Conservation (phyloP, 64 coral and sea anemone species). For the Cladopsammia gracilis region DNA sequence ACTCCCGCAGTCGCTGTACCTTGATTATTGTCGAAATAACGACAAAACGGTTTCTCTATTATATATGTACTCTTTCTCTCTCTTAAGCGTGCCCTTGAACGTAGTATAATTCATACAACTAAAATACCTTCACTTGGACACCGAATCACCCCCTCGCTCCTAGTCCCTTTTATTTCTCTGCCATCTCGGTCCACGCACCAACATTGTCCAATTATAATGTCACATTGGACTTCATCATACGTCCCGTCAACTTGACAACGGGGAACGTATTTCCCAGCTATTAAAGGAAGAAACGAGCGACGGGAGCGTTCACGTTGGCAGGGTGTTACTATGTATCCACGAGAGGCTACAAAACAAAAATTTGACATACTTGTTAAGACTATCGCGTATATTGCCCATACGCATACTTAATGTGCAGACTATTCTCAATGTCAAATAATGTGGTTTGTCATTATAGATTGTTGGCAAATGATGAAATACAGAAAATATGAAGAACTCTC, state of each 20-base stretch:
- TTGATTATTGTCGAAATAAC: too few species aligned
- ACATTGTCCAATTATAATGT: slow-evolving; percentile 37
- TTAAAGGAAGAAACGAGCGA: slow-evolving; percentile 20
- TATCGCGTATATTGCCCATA: background rate
- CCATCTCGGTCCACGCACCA: slow-evolving; percentile 76
- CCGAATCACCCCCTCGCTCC: slow-evolving; percentile 43
- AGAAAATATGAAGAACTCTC: too few species aligned
- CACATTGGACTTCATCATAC: slow-evolving; percentile 82
- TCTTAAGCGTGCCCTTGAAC: too few species aligned
- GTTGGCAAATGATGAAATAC: too few species aligned
- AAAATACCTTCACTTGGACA: slow-evolving; percentile 72
- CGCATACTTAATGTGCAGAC: too few species aligned
- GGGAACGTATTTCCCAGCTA: slow-evolving; percentile 61
- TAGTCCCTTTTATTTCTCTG: slow-evolving; percentile 55
- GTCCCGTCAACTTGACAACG: slow-evolving; percentile 75
- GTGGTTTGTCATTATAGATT: too few species aligned
- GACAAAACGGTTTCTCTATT: too few species aligned
- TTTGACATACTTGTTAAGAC: background rate
- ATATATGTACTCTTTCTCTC: too few species aligned
- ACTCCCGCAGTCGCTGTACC: too few species aligned
- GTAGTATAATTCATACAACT: too few species aligned
- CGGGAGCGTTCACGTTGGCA: slow-evolving; percentile 80
- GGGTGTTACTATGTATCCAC: slow-evolving; percentile 62
- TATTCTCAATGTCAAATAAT: too few species aligned
- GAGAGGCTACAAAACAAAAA: slow-evolving; percentile 14